These are phyloP conservation scores for Leptogaster cylindrica DNA, from an alignment of 2,888 invertebrate species.

Conservation along the genomic window DNA sequence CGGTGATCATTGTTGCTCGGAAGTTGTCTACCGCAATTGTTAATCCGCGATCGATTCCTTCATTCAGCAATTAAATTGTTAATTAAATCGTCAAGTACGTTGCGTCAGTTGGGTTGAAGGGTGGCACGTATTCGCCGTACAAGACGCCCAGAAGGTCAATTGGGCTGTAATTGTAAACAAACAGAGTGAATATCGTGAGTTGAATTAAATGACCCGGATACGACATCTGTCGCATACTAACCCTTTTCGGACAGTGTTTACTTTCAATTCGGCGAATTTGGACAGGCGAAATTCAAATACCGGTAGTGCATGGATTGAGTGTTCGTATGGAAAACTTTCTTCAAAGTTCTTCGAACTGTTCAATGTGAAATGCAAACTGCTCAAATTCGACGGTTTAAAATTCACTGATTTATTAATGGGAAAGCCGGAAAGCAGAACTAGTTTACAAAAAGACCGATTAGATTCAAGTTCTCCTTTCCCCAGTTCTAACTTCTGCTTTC, in stretches of 20 bases:
- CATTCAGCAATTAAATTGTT: slow-evolving; percentile 1
- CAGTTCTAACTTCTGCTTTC: too few relatives aligned
- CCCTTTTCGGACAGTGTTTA: slow-evolving; percentile 2
- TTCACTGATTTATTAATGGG: too few relatives aligned
- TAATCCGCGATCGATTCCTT: too few relatives aligned
- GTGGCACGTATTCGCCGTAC: too few relatives aligned
- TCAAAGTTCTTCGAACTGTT: background rate
- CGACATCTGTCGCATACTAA: background rate
- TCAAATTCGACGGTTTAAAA: too few relatives aligned
- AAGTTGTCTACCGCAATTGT: too few relatives aligned
- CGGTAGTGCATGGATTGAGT: background rate
- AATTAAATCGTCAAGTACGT: background rate
- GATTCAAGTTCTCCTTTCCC: too few relatives aligned
- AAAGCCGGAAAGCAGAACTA: too few relatives aligned
- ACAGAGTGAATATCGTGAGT: too few relatives aligned
- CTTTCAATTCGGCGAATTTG: background rate
- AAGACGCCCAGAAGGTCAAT: too few relatives aligned
- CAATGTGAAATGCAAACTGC: background rate
- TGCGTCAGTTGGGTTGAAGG: background rate
- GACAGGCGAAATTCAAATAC: background rate
- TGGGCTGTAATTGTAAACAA: too few relatives aligned
- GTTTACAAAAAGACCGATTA: too few relatives aligned
- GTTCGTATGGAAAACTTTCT: background rate
- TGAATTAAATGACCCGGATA: slow-evolving; percentile 7
- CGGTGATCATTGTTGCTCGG: background rate